Percentiles rank a stretch among this genome's conserved stretches.
Conservation (phyloP, 2,888 invertebrate species). For the Galerucella calmariensis region DNA sequence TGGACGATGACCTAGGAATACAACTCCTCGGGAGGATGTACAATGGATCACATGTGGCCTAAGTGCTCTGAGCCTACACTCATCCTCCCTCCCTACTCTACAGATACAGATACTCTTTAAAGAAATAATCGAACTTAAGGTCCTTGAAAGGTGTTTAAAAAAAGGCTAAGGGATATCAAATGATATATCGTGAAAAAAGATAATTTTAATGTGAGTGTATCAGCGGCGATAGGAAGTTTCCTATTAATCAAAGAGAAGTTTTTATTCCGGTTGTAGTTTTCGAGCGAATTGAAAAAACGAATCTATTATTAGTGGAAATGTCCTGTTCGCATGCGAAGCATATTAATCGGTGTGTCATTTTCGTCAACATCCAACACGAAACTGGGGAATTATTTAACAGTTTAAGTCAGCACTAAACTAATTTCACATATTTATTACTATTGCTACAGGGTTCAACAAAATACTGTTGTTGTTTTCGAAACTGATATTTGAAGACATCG, state of each 20-base stretch:
- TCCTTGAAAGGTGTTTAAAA: background rate
- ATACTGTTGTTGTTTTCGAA: too few species aligned
- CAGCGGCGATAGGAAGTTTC: constrained; percentile 12
- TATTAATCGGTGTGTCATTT: constrained; percentile 7
- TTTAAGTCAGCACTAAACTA: background rate
- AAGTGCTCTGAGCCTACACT: too few species aligned
- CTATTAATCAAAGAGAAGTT: constrained; percentile 22
- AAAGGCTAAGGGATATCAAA: constrained; percentile 19
- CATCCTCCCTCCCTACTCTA: too few species aligned
- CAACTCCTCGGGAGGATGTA: too few species aligned
- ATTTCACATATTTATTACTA: background rate
- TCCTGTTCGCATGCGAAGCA: constrained; percentile 1
- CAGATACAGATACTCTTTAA: too few species aligned
- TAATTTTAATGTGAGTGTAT: constrained; percentile 8
- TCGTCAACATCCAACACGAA: constrained; percentile 8
- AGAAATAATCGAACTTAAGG: background rate
- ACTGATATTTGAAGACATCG: too few species aligned
- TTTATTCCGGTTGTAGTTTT: constrained; percentile 3
- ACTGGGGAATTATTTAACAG: background rate
- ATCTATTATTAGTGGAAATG: constrained; percentile 18
- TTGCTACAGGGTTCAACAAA: too few species aligned
- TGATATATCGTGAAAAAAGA: constrained; percentile 19
- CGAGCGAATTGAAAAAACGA: constrained; percentile 3
- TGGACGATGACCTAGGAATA: too few species aligned
- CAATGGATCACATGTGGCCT: too few species aligned